A percentile compares a stretch with the other conserved stretches of the same genome.
phyloP scores from a whole-genome alignment of 2,113 vertebrate species.

The Calypte anna region DNA sequence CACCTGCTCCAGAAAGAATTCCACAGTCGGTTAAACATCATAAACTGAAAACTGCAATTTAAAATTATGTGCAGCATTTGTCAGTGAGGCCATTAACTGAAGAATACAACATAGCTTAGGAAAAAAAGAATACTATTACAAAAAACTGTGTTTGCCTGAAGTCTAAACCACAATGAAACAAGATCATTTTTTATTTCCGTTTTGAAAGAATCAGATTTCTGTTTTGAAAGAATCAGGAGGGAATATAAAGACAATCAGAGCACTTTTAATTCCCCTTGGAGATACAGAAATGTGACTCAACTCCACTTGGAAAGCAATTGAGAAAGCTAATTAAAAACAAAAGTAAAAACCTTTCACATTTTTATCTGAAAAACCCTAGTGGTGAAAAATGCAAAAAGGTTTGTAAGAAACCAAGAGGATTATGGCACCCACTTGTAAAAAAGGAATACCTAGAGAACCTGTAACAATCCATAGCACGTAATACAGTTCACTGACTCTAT shows the following conservation, averaged over 20 bases:
- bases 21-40: background rate
- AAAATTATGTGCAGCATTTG: background rate
- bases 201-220: background rate
- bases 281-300: background rate
- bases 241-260: background rate
- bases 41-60: background rate
- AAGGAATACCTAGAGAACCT: background rate
- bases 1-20: background rate
- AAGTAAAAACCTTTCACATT: background rate
- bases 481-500: background rate
- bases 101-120: background rate
- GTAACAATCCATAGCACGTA: background rate
- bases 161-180: background rate
- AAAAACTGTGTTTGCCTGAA: background rate
- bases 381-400: background rate
- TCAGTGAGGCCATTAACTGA: background rate
- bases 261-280: background rate
- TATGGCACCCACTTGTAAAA: background rate
- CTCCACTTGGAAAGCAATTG: background rate
- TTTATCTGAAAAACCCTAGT: background rate
- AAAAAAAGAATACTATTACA: background rate
- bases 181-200: rapidly evolving
- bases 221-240: background rate
- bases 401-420: background rate
- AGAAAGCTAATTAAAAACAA: background rate